Conservation (phyloP, 64 coral and sea anemone species). For the Hydrozoanthus tunicans region DNA sequence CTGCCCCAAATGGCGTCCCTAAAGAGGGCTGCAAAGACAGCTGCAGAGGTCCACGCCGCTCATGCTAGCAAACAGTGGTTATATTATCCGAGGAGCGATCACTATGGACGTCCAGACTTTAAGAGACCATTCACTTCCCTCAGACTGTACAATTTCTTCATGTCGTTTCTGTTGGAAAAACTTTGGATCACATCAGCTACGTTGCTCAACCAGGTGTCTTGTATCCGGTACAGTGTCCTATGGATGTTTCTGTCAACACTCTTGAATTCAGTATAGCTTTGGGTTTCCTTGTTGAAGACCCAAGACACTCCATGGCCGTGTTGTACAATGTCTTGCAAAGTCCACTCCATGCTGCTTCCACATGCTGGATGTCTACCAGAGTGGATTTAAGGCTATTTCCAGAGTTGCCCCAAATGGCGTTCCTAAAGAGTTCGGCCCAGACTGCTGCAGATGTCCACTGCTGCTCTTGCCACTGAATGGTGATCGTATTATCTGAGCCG, state of each 20-base stretch:
- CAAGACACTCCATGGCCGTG: not conserved
- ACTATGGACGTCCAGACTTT: not conserved
- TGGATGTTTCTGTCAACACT: constrained; percentile 10
- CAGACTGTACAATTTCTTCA: constrained; percentile 48
- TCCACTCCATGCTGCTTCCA: not conserved
- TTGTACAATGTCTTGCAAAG: not conserved
- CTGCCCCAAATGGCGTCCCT: no score
- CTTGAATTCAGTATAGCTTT: not conserved
- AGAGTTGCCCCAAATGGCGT: no score
- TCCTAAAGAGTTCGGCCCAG: no score
- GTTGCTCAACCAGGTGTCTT: constrained; percentile 16
- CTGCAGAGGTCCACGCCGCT: no score
- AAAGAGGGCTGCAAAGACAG: no score
- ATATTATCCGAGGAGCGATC: not conserved
- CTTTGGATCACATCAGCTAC: constrained; percentile 33
- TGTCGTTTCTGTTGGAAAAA: constrained; percentile 40
- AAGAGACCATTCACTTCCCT: constrained; percentile 20
- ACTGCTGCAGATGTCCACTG: no score
- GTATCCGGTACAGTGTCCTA: not conserved
- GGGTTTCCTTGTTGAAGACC: not conserved
- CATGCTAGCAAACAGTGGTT: no score
- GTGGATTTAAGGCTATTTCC: not conserved
- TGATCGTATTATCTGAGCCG: no score
- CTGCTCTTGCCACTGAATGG: no score
- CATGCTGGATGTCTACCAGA: not conserved